Evolutionary conservation across 2,888 invertebrate genomes (phyloP).

Genomic region (Autographa gamma): DNA sequence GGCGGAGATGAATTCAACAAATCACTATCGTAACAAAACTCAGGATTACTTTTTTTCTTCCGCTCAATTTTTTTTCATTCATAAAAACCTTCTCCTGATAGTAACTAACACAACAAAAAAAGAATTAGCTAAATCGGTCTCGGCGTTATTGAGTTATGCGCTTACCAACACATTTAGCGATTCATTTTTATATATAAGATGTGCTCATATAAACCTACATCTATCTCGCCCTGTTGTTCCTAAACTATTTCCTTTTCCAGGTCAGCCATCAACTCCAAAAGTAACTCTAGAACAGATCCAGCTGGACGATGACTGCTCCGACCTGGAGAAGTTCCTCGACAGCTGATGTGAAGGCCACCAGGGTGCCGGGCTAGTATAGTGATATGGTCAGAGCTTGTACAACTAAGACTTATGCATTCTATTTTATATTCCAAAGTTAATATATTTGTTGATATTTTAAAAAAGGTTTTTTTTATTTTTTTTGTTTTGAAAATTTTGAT

Average conservation of each 20-base stretch:
- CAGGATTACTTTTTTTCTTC: too few species aligned
- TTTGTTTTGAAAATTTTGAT: background rate
- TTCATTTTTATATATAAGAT: too few species aligned
- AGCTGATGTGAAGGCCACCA: conserved; percentile 67
- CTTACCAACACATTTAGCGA: too few species aligned
- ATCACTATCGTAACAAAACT: too few species aligned
- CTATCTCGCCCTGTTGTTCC: too few species aligned
- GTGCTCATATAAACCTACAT: too few species aligned
- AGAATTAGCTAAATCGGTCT: too few species aligned
- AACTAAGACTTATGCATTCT: conserved; percentile 60
- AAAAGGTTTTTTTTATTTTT: conserved; percentile 25
- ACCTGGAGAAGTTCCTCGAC: conserved; percentile 82
- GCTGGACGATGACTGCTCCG: conserved; percentile 75
- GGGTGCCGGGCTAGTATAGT: conserved; percentile 28
- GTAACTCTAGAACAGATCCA: conserved; percentile 82
- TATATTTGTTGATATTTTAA: conserved; percentile 68
- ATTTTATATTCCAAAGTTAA: conserved; percentile 73
- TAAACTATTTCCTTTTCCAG: conserved; percentile 66
- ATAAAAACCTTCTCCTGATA: too few species aligned
- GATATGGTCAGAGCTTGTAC: conserved; percentile 70
- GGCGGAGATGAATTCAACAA: too few species aligned
- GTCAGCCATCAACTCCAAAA: conserved; percentile 65
- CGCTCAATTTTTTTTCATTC: too few species aligned
- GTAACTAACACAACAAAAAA: too few species aligned
- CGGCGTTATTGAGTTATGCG: too few species aligned